Evolutionary conservation across 2,888 invertebrate species (phyloP), one percentile per base, ranked within the genome.

Genomic region (Myopa tessellatipennis): DNA sequence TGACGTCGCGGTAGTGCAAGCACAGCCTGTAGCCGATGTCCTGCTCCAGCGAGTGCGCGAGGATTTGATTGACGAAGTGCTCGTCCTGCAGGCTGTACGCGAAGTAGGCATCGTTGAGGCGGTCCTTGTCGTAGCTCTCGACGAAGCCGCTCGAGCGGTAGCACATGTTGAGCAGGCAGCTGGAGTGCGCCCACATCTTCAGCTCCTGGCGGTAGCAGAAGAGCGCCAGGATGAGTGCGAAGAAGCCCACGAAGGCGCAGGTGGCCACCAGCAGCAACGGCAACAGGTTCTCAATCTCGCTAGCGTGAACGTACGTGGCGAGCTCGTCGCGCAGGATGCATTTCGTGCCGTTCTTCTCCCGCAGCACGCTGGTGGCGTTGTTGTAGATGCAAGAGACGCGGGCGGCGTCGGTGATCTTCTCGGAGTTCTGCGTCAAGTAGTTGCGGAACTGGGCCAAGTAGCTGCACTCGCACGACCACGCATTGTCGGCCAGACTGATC

Each of bases 71-170:
- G 60, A 98, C 96, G 89, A 97, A 97, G 72, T 94, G 93, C 87
- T 97, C 96, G 89, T 98, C 98, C 89, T 96, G 95, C 79, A 95
- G 94, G 87, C 96, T 96, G 90, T 98, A 98, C 85, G 96, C 95
- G 82, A 99, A 94, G 90, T 98, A 98, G 76, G 97, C 98, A 90
- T 99, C 98, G 58, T 87, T 86, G 70, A 96, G 91, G 83, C 96
- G 93, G 89, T 95, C 95, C 90, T 94, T 94, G 88, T 93, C 93
- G 85, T 92, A 92, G 87, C 93, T 93, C 36, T 88, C 88, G 1
- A 85, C 87, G 82, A 95, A 95, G 40, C 93, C 92, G 7, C 94
- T 93, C 50, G 95, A 94, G 89, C 95, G 95, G 90, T 96, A 95
- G 89, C 96, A 96, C 90, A 96, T 94, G 85, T 95, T 91, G 79